These are phyloP conservation scores for Castor canadensis DNA, from an alignment of 2,113 vertebrate genomes.

Conservation along the genomic window DNA sequence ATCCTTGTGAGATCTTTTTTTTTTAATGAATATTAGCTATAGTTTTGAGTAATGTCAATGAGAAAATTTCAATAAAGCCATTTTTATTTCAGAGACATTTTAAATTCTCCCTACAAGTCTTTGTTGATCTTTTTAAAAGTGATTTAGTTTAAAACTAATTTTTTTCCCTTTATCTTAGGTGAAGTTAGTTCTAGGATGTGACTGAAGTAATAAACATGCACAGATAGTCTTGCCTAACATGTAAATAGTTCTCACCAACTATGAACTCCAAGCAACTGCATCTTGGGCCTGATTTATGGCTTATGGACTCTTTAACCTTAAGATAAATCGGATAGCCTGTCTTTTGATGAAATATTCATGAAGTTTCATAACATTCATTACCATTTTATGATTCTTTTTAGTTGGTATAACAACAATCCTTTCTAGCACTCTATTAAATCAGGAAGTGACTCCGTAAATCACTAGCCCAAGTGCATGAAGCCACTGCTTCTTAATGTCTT, in stretches of 20 bases:
- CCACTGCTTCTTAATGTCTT: slow-evolving; percentile 77
- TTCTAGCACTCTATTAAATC: slow-evolving; percentile 84
- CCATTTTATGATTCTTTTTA: slow-evolving; percentile 86
- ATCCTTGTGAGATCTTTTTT: slow-evolving; percentile 32
- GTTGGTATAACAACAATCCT: slow-evolving; percentile 84
- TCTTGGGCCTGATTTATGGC: slow-evolving; percentile 73
- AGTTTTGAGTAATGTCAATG: slow-evolving; percentile 49
- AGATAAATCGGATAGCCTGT: slow-evolving; percentile 80
- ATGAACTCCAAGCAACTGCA: slow-evolving; percentile 17
- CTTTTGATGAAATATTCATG: slow-evolving; percentile 86
- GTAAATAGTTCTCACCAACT: slow-evolving; percentile 55
- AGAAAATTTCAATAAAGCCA: slow-evolving; percentile 33
- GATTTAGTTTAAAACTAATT: background rate
- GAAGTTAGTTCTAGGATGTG: background rate
- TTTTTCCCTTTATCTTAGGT: background rate
- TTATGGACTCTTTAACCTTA: slow-evolving; percentile 74
- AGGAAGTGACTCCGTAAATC: slow-evolving; percentile 84
- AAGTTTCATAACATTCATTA: slow-evolving; percentile 85
- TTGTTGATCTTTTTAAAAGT: slow-evolving; percentile 3
- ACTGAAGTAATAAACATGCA: background rate
- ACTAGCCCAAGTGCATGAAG: slow-evolving; percentile 76
- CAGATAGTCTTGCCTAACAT: slow-evolving; percentile 27
- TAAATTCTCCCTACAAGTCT: background rate
- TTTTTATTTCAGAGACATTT: background rate
- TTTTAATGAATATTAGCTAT: slow-evolving; percentile 37